Percentiles rank a stretch among this genome's conserved stretches.
Conservation (phyloP, 2,888 invertebrate genomes). For the Pristionchus fissidentatus region DNA sequence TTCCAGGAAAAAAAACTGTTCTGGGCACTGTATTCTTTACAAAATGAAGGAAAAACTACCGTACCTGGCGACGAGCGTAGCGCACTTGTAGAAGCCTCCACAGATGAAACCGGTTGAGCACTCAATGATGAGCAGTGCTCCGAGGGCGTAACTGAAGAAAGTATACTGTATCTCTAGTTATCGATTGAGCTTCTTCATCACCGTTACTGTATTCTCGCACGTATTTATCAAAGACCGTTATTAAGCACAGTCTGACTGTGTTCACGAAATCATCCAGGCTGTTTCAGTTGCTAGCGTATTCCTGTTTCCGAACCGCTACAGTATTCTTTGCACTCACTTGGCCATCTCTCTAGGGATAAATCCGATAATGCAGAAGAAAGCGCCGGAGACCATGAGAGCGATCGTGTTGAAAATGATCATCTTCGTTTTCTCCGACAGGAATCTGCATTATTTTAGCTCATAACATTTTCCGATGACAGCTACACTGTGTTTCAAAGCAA, state of each 20-base stretch:
- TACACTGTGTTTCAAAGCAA: neutral
- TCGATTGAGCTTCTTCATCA: too few species aligned
- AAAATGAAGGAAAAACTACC: too few species aligned
- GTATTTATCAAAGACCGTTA: too few species aligned
- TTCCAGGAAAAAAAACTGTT: too few species aligned
- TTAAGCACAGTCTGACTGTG: too few species aligned
- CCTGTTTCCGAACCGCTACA: too few species aligned
- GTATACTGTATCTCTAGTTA: neutral
- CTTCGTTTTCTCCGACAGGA: constrained; percentile 65
- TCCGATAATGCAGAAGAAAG: constrained; percentile 65
- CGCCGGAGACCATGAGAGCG: constrained; percentile 65
- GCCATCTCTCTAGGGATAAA: constrained; percentile 54
- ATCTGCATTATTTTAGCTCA: constrained; percentile 52
- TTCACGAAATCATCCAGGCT: too few species aligned
- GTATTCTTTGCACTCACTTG: too few species aligned
- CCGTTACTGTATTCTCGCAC: neutral
- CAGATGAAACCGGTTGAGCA: constrained; percentile 67
- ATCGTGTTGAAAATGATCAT: constrained; percentile 71
- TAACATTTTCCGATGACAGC: too few species aligned
- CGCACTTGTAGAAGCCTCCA: constrained; percentile 69
- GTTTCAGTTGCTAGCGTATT: too few species aligned
- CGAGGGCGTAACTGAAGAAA: constrained; percentile 50
- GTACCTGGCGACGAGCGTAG: constrained; percentile 68
- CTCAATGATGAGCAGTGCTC: constrained; percentile 62
- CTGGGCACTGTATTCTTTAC: too few species aligned